Evolutionary conservation across 2,113 vertebrate genomes (phyloP).

Genomic region (Zosterops lateralis): DNA sequence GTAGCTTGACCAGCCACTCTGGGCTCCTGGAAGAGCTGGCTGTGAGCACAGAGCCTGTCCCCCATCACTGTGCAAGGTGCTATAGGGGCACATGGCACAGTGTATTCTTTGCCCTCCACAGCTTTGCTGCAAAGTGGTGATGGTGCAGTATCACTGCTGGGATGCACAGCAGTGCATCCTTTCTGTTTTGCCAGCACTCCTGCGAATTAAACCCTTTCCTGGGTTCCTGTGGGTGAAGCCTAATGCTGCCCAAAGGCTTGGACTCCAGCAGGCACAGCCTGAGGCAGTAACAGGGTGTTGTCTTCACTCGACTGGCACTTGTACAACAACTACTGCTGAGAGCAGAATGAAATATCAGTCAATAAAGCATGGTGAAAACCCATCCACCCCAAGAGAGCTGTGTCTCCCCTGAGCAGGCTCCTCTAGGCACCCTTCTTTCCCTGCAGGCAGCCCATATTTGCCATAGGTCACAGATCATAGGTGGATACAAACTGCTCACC

Average conservation of each 20-base stretch:
- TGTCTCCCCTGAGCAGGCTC: neutral
- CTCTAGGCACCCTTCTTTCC: neutral
- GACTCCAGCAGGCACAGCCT: rapidly evolving
- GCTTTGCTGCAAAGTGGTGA: neutral
- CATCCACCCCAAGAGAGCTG: neutral
- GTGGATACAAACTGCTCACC: rapidly evolving
- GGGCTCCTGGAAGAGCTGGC: neutral
- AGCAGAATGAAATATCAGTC: neutral
- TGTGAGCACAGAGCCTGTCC: too few relatives aligned
- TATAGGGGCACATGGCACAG: rapidly evolving
- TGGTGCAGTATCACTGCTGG: rapidly evolving
- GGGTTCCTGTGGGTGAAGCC: neutral
- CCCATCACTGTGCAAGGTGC: rapidly evolving
- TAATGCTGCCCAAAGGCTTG: neutral
- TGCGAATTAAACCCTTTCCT: neutral
- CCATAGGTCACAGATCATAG: neutral
- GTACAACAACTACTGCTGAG: rapidly evolving
- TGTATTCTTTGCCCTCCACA: neutral
- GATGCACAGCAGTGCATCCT: neutral
- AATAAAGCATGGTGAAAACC: neutral
- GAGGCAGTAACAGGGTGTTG: rapidly evolving
- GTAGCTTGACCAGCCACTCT: neutral
- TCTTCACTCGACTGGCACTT: neutral
- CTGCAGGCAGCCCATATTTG: rapidly evolving
- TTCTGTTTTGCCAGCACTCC: neutral